A percentile compares a stretch with the other conserved stretches of the same genome.
Evolutionary conservation across 2,113 vertebrate genomes (phyloP).

Genomic region (Regulus satrapa): DNA sequence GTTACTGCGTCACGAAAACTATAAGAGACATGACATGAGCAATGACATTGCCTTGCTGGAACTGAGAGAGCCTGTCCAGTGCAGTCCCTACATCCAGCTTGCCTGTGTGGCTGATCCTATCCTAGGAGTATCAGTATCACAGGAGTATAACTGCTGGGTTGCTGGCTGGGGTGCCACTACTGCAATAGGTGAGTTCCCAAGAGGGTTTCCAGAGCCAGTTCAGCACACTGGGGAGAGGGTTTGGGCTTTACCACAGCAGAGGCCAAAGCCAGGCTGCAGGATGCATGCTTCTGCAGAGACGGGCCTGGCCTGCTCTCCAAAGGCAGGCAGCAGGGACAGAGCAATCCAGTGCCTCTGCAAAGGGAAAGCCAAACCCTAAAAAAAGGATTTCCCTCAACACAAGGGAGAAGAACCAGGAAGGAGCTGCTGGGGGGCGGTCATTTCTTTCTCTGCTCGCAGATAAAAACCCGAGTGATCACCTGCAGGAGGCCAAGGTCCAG

Average conservation of each 20-base stretch:
- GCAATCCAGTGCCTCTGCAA: too few species aligned
- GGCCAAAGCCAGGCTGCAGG: rapidly evolving
- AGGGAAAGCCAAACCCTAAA: too few species aligned
- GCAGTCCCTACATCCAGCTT: neutral
- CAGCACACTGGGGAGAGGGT: rapidly evolving
- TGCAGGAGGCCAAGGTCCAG: neutral
- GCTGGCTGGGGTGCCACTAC: neutral
- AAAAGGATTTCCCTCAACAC: too few species aligned
- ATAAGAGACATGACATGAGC: neutral
- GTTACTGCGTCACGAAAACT: neutral
- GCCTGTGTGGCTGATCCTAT: neutral
- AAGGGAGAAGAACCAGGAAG: neutral
- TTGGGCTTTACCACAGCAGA: neutral
- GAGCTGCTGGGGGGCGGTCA: rapidly evolving
- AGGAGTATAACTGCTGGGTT: neutral
- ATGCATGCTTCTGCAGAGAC: rapidly evolving
- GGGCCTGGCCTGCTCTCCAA: rapidly evolving
- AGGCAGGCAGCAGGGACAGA: too few species aligned
- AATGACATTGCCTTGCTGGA: neutral
- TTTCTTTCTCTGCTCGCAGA: neutral
- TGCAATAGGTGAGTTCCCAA: neutral
- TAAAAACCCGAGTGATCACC: rapidly evolving
- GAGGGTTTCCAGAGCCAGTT: too few species aligned
- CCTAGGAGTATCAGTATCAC: neutral
- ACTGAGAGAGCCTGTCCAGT: neutral